Base-by-base conservation (phyloP, 2,888 invertebrate species). In the Yponomeuta evonymella region DNA sequence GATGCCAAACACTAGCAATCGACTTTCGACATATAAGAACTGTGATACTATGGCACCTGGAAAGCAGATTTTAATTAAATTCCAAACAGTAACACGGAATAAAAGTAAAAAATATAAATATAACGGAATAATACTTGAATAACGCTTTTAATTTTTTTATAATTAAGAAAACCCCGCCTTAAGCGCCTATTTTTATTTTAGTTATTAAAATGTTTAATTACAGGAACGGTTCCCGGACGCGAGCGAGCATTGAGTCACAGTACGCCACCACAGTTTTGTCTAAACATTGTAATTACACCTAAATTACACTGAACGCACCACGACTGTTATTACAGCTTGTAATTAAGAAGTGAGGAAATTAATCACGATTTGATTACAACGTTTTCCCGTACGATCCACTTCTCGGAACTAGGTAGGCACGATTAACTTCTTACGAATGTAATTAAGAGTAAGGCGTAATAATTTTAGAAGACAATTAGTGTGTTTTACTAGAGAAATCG, bases 181-280 rank as follows among this genome's bases (percentile, higher is more conserved):
- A 83, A 84, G 77, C 15, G 73, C 76, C 75, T 75, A 76, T 12
- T 58, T 58, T 58, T 58, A 58, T 58, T 58, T 58, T 75, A 79
- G 83, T 90, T 84, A 91, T 91, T 91, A 91, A 91, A 90, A 90
- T 86, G 90, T 90, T 91, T 91, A 91, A 91, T 91, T 91, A 85
- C 82, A 85, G 90, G 91, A 91, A 91, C 91, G 89, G 86, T 83
- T 83, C 87, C 85, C 86, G 87, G 84, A 85, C 83, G 87, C 84
- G 85, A 86, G 87, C 84, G 85, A 85, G 86, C 84, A 81, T 77
- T 73, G 79, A 75, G 79, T 75, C 78, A 78, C 79, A 81, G 90
- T 88, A 89, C 89, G 80, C 82, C 89, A 89, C 82, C 89, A 89
- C 87, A 86, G 87, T 88, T 89, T 84, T 82, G 84, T 87, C 84